Percentiles rank a stretch among this genome's conserved stretches.
Conservation (phyloP, 2,888 invertebrate genomes). For the Limnephilus rhombicus region DNA sequence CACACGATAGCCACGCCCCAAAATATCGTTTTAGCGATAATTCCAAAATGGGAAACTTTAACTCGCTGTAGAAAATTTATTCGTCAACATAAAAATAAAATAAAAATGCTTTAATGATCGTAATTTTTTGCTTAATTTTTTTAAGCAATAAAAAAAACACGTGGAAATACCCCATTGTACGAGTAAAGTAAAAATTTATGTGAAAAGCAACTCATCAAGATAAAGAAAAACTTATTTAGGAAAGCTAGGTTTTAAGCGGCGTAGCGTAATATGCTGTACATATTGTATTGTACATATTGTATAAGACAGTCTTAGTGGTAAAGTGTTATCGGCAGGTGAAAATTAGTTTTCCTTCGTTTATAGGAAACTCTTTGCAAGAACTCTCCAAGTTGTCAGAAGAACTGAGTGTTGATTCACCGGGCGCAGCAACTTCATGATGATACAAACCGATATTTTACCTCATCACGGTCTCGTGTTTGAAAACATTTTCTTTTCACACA, state of each 20-base stretch:
- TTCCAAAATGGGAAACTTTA: too few species aligned
- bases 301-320: background rate
- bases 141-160: too few species aligned
- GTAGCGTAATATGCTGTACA: background rate
- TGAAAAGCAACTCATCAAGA: background rate
- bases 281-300: background rate
- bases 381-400: conserved; percentile 55
- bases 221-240: background rate
- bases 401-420: conserved; percentile 33
- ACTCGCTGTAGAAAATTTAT: too few species aligned
- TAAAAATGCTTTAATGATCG: too few species aligned
- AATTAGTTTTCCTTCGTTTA: conserved; percentile 8
- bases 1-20: too few species aligned
- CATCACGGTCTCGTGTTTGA: background rate
- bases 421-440: conserved; percentile 45
- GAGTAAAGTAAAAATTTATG: background rate
- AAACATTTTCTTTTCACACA: background rate
- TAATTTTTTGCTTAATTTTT: too few species aligned
- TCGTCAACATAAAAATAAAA: too few species aligned
- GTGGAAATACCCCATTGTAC: too few species aligned
- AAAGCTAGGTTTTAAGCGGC: background rate
- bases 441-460: background rate
- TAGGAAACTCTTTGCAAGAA: conserved; percentile 40
- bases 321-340: conserved; percentile 26
- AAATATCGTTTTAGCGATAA: too few species aligned